A percentile compares a stretch with the other conserved stretches of the same genome.
phyloP scores from a whole-genome alignment of 1,140 invertebrate genomes.

The Hypothenemus hampei region DNA sequence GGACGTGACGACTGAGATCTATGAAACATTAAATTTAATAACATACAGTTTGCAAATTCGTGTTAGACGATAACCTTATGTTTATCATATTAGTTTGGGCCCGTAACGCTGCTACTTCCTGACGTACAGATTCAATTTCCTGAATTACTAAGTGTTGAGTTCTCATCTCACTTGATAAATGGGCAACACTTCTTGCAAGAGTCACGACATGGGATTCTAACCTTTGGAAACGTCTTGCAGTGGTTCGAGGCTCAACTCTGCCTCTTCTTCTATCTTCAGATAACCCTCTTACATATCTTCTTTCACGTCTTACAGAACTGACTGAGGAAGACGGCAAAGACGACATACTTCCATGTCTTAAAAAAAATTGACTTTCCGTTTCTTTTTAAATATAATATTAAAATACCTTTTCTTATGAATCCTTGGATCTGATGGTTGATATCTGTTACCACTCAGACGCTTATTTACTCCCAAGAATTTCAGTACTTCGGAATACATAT shows the following conservation, averaged over 20 bases:
- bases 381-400: constrained; percentile 37
- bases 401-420: constrained; percentile 50
- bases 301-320: constrained; percentile 64
- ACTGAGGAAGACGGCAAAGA: constrained; percentile 78
- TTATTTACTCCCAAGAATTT: constrained; percentile 72
- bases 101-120: constrained; percentile 74
- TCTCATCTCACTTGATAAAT: constrained; percentile 87
- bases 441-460: constrained; percentile 45
- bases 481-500: constrained; percentile 73
- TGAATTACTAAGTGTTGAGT: constrained; percentile 85
- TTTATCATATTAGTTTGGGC: constrained; percentile 60
- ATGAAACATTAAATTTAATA: neutral
- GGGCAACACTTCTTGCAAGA: constrained; percentile 84
- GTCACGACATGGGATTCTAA: constrained; percentile 91
- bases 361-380: neutral
- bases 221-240: constrained; percentile 83
- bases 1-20: constrained; percentile 50
- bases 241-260: constrained; percentile 71
- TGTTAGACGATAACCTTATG: constrained; percentile 36
- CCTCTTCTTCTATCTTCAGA: constrained; percentile 65
- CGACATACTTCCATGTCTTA: constrained; percentile 67
- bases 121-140: constrained; percentile 83
- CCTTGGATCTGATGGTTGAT: constrained; percentile 57
- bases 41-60: neutral
- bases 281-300: constrained; percentile 45